These are phyloP conservation scores for Rousettus madagascariensis DNA, from an alignment of 2,797 vertebrate species.

Conservation along the genomic window DNA sequence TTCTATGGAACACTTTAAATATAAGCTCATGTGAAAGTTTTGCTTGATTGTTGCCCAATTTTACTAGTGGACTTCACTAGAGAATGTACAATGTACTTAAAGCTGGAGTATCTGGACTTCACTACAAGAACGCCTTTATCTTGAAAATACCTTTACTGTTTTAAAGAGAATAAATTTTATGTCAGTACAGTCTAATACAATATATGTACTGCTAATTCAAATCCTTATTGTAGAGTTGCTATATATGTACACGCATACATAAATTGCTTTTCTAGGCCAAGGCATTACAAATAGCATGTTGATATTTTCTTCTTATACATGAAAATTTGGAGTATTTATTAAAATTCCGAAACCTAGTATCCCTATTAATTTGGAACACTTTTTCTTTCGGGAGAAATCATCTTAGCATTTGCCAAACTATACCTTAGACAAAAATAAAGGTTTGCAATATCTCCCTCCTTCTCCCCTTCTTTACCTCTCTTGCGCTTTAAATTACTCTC, in stretches of 20 bases:
- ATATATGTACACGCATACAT: neutral
- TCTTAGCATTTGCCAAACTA: neutral
- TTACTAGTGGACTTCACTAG: neutral
- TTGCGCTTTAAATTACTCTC: constrained; percentile 11
- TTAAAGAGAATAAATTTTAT: neutral
- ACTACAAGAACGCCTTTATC: neutral
- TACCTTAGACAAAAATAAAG: neutral
- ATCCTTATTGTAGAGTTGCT: neutral
- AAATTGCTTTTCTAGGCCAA: neutral
- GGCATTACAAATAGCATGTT: neutral
- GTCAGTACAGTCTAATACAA: neutral
- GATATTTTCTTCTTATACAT: neutral
- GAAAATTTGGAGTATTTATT: neutral
- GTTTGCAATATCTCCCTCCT: neutral
- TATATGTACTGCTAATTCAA: neutral
- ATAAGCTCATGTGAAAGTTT: neutral
- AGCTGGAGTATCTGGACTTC: neutral
- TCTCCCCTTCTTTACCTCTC: neutral
- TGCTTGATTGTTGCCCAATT: neutral
- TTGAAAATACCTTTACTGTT: neutral
- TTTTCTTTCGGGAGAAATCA: neutral
- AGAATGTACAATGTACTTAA: neutral
- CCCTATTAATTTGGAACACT: neutral
- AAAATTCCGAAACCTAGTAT: constrained; percentile 10
- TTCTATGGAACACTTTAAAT: neutral